Evolutionary conservation across 2,888 invertebrate species (phyloP).

Genomic region (Lycia hirtaria): DNA sequence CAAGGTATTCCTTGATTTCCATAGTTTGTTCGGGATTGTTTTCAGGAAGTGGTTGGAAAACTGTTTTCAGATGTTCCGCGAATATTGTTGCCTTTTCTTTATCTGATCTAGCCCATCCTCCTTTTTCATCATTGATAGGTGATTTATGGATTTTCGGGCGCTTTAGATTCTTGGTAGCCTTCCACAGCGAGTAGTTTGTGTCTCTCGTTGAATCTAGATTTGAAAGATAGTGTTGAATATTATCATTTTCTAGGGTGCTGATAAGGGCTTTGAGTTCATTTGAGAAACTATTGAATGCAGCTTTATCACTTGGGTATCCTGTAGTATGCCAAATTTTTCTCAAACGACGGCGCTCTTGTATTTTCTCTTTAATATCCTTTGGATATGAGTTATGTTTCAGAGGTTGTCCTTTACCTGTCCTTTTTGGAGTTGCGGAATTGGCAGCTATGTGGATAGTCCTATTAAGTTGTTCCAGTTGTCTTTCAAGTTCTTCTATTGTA

Average conservation of each 20-base stretch:
- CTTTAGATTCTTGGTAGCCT: neutral
- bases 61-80: neutral
- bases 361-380: neutral
- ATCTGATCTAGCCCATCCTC: neutral
- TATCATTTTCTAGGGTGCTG: neutral
- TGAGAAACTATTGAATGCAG: neutral
- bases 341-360: neutral
- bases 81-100: neutral
- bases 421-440: neutral
- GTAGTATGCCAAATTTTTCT: neutral
- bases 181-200: neutral
- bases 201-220: neutral
- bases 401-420: neutral
- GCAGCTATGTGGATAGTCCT: neutral
- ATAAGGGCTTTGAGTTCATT: neutral
- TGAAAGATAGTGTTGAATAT: neutral
- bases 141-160: neutral
- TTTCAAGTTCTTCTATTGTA: neutral
- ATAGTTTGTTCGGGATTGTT: neutral
- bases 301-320: neutral
- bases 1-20: neutral
- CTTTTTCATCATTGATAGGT: neutral
- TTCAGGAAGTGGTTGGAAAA: neutral
- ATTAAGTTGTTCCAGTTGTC: neutral
- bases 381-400: neutral